Conservation (phyloP, 35 echinoderm and acorn worm genomes). For the Lytechinus variegatus region DNA sequence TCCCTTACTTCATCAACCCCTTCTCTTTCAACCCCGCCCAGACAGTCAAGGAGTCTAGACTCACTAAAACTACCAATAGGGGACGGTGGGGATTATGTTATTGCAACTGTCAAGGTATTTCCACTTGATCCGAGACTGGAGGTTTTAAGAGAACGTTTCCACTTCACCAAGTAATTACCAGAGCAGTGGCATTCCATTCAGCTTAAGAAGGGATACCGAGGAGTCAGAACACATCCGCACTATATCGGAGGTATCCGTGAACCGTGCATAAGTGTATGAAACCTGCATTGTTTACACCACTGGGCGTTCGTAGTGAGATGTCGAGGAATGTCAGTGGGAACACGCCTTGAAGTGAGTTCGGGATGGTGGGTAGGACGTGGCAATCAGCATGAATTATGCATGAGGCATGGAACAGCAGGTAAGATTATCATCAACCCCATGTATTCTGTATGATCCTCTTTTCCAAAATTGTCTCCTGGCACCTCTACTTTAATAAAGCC, state of each 20-base stretch:
- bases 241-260: not conserved
- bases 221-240: not conserved
- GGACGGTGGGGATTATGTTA: not conserved
- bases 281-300: not conserved
- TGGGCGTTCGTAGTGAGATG: not conserved
- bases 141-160: not conserved
- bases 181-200: not conserved
- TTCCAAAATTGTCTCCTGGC: slow-evolving; percentile 16
- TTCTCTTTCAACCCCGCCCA: not conserved
- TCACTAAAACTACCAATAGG: not conserved
- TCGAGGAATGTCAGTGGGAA: not conserved
- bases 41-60: not conserved
- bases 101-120: slow-evolving; percentile 5
- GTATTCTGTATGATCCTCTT: not conserved
- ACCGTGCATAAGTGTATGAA: not conserved
- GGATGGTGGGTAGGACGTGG: not conserved
- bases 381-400: not conserved
- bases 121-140: not conserved
- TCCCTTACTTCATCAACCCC: too few species aligned
- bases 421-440: not conserved
- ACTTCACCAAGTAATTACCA: not conserved
- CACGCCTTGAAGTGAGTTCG: not conserved
- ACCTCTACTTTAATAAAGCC: not conserved
- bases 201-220: not conserved
- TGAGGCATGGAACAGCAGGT: not conserved